phyloP scores from a whole-genome alignment of 2,888 invertebrate genomes.

The Thysanoteuthis rhombus region DNA sequence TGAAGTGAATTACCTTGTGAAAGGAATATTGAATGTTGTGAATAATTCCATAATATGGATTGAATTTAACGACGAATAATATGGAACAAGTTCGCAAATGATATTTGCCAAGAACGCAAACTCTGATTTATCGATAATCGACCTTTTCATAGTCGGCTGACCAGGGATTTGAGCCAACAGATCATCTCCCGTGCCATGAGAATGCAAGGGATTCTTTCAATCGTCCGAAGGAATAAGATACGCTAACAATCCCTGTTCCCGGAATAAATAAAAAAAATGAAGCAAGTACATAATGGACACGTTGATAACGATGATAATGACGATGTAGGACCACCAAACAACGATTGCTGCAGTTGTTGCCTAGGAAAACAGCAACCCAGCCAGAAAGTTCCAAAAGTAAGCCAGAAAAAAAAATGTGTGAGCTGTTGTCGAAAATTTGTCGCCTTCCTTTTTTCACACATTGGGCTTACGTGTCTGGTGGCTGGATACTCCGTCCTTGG shows the following conservation, averaged over 20 bases:
- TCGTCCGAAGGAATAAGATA: no score
- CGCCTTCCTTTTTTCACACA: conserved; percentile 42
- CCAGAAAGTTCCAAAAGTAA: neutral
- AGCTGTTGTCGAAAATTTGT: conserved; percentile 34
- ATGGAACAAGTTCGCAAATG: no score
- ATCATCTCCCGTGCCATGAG: no score
- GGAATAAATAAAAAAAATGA: neutral
- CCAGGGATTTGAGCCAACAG: no score
- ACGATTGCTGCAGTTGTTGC: neutral
- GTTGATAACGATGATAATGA: neutral
- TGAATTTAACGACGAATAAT: no score
- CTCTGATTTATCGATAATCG: no score
- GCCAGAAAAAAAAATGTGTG: neutral
- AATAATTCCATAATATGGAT: no score
- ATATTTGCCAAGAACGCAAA: no score
- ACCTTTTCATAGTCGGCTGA: no score
- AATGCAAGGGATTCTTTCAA: no score
- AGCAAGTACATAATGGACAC: neutral
- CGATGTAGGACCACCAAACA: neutral
- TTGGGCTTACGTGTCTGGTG: conserved; percentile 44
- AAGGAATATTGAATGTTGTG: no score
- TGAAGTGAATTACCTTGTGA: no score
- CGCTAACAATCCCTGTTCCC: neutral
- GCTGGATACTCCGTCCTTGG: conserved; percentile 44
- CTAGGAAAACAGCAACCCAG: neutral